These are phyloP conservation scores for Callithrix jacchus DNA, from an alignment of 2,113 vertebrate species.

Conservation along the genomic window DNA sequence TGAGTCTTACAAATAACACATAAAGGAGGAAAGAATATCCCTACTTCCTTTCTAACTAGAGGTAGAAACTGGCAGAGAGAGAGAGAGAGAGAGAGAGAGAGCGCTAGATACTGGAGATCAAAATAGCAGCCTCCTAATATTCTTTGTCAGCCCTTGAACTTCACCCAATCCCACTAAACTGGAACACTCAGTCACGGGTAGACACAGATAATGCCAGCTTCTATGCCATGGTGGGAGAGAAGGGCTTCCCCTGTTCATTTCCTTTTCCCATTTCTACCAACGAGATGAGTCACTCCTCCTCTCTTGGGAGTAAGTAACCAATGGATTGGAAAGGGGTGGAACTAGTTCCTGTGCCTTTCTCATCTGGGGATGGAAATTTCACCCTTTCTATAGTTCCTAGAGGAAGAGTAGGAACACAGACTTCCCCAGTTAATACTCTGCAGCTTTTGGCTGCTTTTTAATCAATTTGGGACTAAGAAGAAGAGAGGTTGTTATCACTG, in stretches of 20 bases:
- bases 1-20: neutral
- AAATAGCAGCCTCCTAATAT: neutral
- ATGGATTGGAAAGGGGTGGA: neutral
- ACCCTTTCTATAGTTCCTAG: neutral
- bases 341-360: neutral
- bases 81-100: neutral
- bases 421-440: neutral
- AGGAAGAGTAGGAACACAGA: neutral
- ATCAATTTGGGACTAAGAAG: neutral
- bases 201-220: too few relatives aligned
- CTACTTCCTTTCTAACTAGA: neutral
- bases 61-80: neutral
- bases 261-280: neutral
- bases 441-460: neutral
- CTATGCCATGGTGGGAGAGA: fast-evolving
- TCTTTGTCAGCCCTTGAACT: neutral
- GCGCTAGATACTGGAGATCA: neutral
- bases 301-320: neutral
- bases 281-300: neutral
- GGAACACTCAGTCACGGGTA: neutral
- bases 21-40: neutral
- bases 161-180: too few relatives aligned
- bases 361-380: neutral
- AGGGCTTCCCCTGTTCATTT: fast-evolving
- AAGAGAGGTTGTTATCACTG: neutral